Percentiles rank a stretch among this genome's conserved stretches.
Evolutionary conservation across 2,113 vertebrate species (phyloP).

Genomic region (Onychostoma macrolepis): DNA sequence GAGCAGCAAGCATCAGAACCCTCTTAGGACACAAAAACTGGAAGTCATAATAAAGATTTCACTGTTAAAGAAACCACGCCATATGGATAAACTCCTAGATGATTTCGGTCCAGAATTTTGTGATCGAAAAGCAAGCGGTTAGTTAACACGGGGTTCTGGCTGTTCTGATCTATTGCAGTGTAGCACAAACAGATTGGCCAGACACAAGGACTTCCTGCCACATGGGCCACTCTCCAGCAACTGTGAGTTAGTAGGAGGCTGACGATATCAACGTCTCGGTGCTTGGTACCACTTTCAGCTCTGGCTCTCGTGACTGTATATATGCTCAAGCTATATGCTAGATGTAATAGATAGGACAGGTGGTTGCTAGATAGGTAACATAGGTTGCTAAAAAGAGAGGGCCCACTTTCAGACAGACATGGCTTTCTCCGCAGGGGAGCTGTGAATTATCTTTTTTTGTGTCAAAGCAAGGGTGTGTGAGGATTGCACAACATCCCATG

Average conservation of each 20-base stretch:
- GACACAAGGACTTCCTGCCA: conserved; percentile 15
- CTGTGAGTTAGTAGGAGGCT: neutral
- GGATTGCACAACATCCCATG: conserved; percentile 29
- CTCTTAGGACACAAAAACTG: neutral
- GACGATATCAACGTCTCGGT: neutral
- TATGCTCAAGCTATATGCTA: neutral
- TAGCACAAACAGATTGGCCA: conserved; percentile 33
- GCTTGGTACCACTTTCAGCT: neutral
- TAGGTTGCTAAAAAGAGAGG: neutral
- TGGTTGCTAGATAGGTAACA: neutral
- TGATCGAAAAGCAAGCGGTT: neutral
- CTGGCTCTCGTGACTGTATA: neutral
- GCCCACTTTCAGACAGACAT: neutral
- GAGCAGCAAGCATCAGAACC: neutral
- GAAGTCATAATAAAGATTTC: neutral
- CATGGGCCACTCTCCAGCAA: neutral
- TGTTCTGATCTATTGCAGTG: neutral
- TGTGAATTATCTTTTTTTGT: conserved; percentile 36
- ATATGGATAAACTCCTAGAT: neutral
- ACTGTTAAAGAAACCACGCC: neutral
- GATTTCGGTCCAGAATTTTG: neutral
- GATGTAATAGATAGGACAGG: neutral
- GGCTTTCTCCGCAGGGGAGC: conserved; percentile 1
- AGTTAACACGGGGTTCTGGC: neutral
- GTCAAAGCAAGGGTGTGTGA: conserved; percentile 10